Conservation (phyloP, 2,888 invertebrate genomes). For the Lasioglossum pauxillum region DNA sequence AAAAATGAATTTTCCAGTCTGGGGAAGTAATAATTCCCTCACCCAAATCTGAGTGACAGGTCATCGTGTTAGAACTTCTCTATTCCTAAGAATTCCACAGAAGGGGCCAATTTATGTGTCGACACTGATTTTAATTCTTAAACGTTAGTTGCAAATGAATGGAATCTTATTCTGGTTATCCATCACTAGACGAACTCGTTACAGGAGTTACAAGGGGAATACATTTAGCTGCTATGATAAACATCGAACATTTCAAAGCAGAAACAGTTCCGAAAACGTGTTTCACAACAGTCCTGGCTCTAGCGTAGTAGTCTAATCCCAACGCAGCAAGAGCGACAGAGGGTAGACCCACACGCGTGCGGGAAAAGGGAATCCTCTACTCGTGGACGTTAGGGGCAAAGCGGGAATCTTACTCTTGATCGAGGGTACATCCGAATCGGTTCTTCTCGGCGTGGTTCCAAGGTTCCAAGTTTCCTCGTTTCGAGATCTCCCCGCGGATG, state of each 20-base stretch:
- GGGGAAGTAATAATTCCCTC: background rate
- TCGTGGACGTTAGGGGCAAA: conserved; percentile 1
- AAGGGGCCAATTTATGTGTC: background rate
- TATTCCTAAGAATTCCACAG: background rate
- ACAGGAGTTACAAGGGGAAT: background rate
- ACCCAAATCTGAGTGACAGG: background rate
- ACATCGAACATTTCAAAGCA: background rate
- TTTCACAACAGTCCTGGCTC: background rate
- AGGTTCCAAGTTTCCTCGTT: background rate
- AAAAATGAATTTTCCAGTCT: background rate
- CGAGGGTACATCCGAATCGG: conserved; percentile 38
- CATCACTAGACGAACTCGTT: background rate
- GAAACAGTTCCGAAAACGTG: background rate
- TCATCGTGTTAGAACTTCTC: background rate
- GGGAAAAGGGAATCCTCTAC: background rate
- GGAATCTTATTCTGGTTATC: background rate
- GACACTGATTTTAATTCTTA: background rate
- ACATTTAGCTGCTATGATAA: background rate
- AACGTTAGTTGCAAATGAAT: background rate
- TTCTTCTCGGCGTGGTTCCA: conserved; percentile 30
- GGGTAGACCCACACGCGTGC: background rate
- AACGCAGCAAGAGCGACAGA: background rate
- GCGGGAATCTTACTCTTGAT: conserved; percentile 41
- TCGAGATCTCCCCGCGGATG: conserved; percentile 15
- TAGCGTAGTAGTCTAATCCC: background rate